Percentiles rank a stretch among this genome's conserved stretches.
Conservation (phyloP, 1,140 invertebrate genomes). For the Apis florea region DNA sequence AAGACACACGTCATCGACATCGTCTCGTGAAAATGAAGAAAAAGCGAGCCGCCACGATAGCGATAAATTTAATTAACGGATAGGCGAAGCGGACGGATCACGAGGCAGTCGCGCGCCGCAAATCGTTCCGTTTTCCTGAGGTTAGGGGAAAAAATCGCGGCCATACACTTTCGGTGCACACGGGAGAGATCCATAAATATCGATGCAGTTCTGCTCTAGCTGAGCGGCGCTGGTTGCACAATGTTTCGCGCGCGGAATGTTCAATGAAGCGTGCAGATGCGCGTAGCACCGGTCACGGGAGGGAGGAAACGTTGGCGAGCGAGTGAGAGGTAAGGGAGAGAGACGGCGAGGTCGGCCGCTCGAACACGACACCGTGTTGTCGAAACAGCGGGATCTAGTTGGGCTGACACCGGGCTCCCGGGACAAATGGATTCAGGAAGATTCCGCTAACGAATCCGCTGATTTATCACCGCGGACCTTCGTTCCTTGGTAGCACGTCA, state of each 20-base stretch:
- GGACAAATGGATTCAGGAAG: constrained; percentile 60
- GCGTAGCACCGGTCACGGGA: constrained; percentile 28
- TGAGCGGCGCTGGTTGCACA: constrained; percentile 47
- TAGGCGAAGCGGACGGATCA: too few species aligned
- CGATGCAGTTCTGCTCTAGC: constrained; percentile 41
- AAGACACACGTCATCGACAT: too few species aligned
- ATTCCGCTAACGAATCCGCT: constrained; percentile 70
- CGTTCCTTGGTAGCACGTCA: constrained; percentile 3
- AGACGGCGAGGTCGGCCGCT: constrained; percentile 64
- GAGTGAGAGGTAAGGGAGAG: background rate
- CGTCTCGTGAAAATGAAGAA: too few species aligned
- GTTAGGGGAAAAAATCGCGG: constrained; percentile 20
- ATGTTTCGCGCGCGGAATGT: constrained; percentile 67
- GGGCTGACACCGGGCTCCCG: constrained; percentile 48
- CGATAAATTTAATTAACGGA: too few species aligned
- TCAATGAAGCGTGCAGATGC: constrained; percentile 69
- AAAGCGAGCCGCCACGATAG: too few species aligned
- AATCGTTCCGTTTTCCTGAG: too few species aligned
- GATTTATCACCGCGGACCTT: constrained; percentile 66
- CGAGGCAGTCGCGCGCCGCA: too few species aligned
- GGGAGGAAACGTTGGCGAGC: constrained; percentile 23
- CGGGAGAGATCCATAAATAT: constrained; percentile 57
- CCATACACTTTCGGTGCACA: constrained; percentile 33
- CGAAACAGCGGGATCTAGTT: constrained; percentile 66
- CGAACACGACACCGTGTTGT: constrained; percentile 70